Conservation (phyloP, 2,797 vertebrate genomes). For the Poecilia gillii region DNA sequence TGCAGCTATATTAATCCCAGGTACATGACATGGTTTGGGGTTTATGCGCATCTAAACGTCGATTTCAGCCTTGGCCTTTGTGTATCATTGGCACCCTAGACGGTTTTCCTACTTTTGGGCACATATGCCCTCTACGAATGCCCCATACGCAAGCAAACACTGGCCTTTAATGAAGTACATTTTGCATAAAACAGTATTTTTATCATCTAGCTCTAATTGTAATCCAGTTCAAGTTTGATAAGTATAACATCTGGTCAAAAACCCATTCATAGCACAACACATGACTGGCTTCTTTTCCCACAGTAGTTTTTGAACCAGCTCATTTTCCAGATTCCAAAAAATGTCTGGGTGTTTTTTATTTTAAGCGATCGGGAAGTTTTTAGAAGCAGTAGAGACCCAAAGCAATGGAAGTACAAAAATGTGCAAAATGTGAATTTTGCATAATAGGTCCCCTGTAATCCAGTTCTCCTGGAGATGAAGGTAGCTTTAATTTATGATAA, state of each 20-base stretch:
- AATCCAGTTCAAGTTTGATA: neutral
- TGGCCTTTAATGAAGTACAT: neutral
- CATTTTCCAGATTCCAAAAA: no score
- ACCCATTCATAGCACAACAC: neutral
- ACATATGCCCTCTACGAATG: neutral
- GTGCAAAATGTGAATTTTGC: no score
- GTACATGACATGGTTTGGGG: neutral
- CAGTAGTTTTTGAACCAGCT: neutral
- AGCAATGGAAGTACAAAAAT: no score
- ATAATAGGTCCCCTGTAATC: neutral
- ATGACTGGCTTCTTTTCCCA: neutral
- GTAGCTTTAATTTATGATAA: no score
- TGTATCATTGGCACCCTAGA: neutral
- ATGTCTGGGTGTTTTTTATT: no score
- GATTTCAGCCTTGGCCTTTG: neutral
- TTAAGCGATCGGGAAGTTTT: no score
- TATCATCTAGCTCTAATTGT: neutral
- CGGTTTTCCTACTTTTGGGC: neutral
- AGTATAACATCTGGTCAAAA: neutral
- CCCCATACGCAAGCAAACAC: neutral
- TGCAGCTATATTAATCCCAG: neutral
- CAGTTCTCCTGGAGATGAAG: neutral
- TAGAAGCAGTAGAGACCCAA: no score
- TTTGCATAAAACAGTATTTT: neutral
- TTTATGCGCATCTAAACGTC: neutral